Percentiles rank a stretch among this genome's conserved stretches.
Evolutionary conservation across 2,797 vertebrate genomes (phyloP).

Genomic region (Coendou prehensilis): DNA sequence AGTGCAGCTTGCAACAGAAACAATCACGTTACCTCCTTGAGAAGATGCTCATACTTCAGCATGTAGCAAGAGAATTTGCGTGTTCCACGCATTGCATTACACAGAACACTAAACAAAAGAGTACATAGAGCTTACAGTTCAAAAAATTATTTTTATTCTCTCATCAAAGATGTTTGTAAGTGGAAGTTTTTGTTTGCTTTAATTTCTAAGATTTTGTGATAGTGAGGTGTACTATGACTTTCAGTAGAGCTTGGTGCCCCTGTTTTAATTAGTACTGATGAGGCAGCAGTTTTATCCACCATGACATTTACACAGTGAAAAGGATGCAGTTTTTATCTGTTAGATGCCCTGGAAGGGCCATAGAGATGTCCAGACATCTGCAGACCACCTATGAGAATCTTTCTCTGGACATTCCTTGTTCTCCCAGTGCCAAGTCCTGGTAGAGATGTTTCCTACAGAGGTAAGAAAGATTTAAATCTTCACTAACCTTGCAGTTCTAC

Average conservation of each 20-base stretch:
- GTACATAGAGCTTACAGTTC: neutral
- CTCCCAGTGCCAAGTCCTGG: neutral
- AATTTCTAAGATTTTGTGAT: neutral
- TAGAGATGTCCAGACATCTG: neutral
- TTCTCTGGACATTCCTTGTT: neutral
- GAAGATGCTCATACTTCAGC: too few relatives aligned
- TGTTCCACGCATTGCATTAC: neutral
- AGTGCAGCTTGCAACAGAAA: neutral
- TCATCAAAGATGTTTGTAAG: neutral
- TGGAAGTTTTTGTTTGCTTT: neutral
- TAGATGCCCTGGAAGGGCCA: neutral
- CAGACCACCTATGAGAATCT: neutral
- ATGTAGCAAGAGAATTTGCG: too few relatives aligned
- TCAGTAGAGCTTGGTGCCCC: neutral
- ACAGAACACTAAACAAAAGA: neutral
- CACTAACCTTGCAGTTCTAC: neutral
- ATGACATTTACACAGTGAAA: neutral
- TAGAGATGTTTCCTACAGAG: rapidly evolving
- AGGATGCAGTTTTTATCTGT: neutral
- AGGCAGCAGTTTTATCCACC: neutral
- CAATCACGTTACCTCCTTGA: neutral
- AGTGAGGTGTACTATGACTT: neutral
- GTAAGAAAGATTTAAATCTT: neutral
- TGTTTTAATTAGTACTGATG: neutral
- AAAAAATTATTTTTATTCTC: neutral